Percentiles rank a stretch among this genome's conserved stretches.
phyloP scores from a whole-genome alignment of 2,888 invertebrate species.

The Gerris lacustris region DNA sequence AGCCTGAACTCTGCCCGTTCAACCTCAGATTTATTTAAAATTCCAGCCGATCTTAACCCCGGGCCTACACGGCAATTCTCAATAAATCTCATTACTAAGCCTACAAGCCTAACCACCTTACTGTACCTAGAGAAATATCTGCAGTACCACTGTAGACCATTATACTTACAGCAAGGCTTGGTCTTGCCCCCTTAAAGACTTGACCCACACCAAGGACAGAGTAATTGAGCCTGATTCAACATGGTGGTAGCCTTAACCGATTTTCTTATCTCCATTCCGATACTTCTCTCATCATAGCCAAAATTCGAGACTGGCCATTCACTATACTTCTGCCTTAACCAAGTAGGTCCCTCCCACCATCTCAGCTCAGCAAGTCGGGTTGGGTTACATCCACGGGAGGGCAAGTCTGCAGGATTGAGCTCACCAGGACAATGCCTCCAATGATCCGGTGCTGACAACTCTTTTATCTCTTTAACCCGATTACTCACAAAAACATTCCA shows the following conservation, averaged over 20 bases:
- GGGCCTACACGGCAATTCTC: neutral
- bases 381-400: no score
- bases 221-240: neutral
- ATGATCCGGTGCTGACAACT: no score
- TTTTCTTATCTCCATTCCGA: conserved; percentile 12
- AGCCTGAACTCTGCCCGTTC: neutral
- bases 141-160: conserved; percentile 10
- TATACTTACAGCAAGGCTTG: neutral
- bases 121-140: neutral
- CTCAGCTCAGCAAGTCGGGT: no score
- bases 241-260: neutral
- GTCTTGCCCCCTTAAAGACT: neutral
- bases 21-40: neutral
- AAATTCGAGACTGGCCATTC: conserved; percentile 13
- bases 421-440: no score
- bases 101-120: neutral
- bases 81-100: neutral
- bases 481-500: no score
- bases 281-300: neutral
- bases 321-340: neutral
- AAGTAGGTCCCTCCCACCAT: conserved; percentile 16
- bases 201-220: neutral
- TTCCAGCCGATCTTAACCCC: neutral
- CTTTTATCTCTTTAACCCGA: no score
- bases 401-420: no score